phyloP scores from a whole-genome alignment of 37 sponge, comb jelly and placozoan genomes.

The Eunapius fragilis region DNA sequence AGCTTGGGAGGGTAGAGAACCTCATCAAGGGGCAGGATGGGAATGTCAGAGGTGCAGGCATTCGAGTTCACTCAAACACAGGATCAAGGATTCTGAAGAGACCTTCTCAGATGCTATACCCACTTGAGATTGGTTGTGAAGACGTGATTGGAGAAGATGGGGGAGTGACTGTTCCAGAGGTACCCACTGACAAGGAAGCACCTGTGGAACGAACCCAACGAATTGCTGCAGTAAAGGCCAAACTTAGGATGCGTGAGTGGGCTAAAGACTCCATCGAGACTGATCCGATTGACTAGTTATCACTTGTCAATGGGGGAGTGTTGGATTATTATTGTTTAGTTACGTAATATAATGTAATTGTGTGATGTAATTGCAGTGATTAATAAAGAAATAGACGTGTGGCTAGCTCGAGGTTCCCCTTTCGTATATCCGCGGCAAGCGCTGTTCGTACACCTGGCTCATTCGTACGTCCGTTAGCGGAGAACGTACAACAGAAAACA shows the following conservation, averaged over 20 bases:
- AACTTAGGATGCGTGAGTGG: neutral
- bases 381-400: too few species aligned
- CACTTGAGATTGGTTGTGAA: constrained; percentile 7
- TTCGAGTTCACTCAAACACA: neutral
- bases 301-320: neutral
- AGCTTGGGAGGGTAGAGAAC: neutral
- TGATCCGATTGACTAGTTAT: neutral
- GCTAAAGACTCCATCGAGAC: neutral
- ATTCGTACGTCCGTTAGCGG: too few species aligned
- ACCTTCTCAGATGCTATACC: constrained; percentile 18
- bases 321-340: neutral
- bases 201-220: too few species aligned
- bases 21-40: constrained; percentile 1
- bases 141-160: too few species aligned
- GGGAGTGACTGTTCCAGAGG: too few species aligned
- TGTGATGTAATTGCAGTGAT: too few species aligned
- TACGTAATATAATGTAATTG: neutral
- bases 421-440: neutral
- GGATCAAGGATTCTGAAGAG: neutral
- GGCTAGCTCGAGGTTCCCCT: neutral
- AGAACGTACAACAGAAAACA: too few species aligned
- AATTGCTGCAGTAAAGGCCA: neutral
- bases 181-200: too few species aligned
- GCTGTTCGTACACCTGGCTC: constrained; percentile 5
- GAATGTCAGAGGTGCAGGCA: constrained; percentile 3